phyloP scores from a whole-genome alignment of 64 coral and sea anemone genomes.

The Porites australiensis region DNA sequence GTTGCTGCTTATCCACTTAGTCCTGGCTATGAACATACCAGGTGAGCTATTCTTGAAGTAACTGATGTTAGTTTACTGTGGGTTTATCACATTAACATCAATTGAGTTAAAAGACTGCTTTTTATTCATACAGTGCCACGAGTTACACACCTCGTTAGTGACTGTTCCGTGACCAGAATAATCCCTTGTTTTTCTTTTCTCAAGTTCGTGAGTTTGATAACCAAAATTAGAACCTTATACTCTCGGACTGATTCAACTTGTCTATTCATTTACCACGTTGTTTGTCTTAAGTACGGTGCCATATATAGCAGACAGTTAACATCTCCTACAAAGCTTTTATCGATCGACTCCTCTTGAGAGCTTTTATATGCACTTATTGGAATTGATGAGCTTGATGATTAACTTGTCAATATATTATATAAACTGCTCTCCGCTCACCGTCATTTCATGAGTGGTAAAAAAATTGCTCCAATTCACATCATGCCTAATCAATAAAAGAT shows the following conservation, averaged over 20 bases:
- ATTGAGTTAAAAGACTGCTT: not conserved
- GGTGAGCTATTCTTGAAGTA: conserved; percentile 17
- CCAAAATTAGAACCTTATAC: no score
- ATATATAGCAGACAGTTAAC: no score
- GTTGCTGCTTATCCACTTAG: conserved; percentile 10
- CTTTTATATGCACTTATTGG: not conserved
- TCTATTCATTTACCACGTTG: not conserved
- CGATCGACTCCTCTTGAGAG: not conserved
- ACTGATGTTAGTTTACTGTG: not conserved
- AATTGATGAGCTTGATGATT: not conserved
- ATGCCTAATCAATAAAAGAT: no score
- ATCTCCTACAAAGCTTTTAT: not conserved
- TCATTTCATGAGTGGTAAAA: no score
- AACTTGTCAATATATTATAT: not conserved
- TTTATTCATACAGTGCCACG: not conserved
- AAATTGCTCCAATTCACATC: no score
- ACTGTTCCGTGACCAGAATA: not conserved
- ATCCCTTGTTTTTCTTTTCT: not conserved
- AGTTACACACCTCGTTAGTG: not conserved
- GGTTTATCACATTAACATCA: not conserved
- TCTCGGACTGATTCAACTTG: not conserved
- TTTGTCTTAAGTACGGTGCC: no score
- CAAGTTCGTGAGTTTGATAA: no score
- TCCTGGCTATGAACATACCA: not conserved
- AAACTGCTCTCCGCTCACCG: no score